Conservation (phyloP, 2,797 vertebrate species). For the Muraenolepis orangiensis region DNA sequence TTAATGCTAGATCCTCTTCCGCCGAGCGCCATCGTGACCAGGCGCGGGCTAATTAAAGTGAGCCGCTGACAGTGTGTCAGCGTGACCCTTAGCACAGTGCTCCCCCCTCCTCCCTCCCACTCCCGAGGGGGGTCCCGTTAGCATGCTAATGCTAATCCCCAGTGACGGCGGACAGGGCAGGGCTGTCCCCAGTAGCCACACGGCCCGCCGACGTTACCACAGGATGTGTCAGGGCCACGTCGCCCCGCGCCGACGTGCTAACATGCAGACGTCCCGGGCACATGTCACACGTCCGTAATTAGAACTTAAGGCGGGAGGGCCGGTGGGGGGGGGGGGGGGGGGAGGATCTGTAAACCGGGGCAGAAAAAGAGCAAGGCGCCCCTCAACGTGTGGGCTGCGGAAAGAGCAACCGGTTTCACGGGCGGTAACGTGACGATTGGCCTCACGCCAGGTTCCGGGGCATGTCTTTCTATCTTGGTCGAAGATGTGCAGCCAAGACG, state of each 20-base stretch:
- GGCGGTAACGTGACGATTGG: slow-evolving; percentile 42
- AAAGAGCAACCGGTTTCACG: slow-evolving; percentile 60
- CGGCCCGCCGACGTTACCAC: slow-evolving; percentile 58
- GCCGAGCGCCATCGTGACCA: slow-evolving; percentile 41
- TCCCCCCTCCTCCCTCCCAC: slow-evolving; percentile 26
- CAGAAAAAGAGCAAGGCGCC: slow-evolving; percentile 61
- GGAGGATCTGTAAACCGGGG: slow-evolving; percentile 43
- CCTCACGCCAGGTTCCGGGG: slow-evolving; percentile 22
- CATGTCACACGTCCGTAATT: slow-evolving; percentile 74
- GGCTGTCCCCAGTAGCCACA: slow-evolving; percentile 63
- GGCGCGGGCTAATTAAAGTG: slow-evolving; percentile 60
- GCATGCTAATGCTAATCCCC: slow-evolving; percentile 74
- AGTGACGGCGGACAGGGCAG: slow-evolving; percentile 69
- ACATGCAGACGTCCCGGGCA: slow-evolving; percentile 62
- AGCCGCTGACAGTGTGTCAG: slow-evolving; percentile 69
- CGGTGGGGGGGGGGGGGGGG: slow-evolving; percentile 51
- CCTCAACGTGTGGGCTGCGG: slow-evolving; percentile 37
- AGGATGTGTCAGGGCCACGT: slow-evolving; percentile 70
- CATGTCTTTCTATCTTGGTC: slow-evolving; percentile 14
- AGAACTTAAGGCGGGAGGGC: slow-evolving; percentile 55
- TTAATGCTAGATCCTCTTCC: not conserved
- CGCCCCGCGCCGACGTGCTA: slow-evolving; percentile 60
- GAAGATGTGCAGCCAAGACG: too few species aligned
- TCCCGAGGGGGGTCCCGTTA: slow-evolving; percentile 56
- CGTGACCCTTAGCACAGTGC: slow-evolving; percentile 49